These are phyloP conservation scores for Rhagonycha lutea DNA, from an alignment of 2,888 invertebrate species.

Conservation along the genomic window DNA sequence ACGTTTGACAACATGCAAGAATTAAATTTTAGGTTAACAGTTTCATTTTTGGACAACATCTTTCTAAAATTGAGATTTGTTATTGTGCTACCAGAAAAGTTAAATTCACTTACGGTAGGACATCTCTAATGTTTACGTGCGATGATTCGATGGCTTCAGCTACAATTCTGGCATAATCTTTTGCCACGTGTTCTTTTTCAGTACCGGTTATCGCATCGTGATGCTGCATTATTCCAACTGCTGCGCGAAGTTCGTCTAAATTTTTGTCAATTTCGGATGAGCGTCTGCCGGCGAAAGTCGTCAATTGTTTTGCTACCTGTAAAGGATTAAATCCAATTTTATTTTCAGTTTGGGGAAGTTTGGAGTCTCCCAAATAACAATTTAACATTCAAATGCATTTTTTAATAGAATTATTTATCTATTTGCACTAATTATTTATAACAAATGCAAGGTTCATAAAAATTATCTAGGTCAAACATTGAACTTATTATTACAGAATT, in stretches of 20 bases:
- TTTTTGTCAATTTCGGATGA: conserved; percentile 47
- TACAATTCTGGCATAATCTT: conserved; percentile 81
- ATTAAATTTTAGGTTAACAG: conserved; percentile 42
- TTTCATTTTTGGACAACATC: conserved; percentile 1
- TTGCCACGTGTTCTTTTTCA: conserved; percentile 80
- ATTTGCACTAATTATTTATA: too few species aligned
- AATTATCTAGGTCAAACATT: too few species aligned
- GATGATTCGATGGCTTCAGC: conserved; percentile 66
- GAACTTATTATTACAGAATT: too few species aligned
- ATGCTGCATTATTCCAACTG: conserved; percentile 85
- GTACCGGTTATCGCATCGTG: conserved; percentile 90
- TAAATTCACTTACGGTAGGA: conserved; percentile 14
- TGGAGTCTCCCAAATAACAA: too few species aligned
- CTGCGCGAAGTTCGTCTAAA: conserved; percentile 64
- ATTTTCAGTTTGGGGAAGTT: not conserved
- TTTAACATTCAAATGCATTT: too few species aligned
- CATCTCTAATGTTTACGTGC: not conserved
- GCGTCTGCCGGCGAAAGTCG: conserved; percentile 59
- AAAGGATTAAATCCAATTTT: conserved; percentile 16
- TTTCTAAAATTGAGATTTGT: conserved; percentile 6
- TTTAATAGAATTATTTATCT: too few species aligned
- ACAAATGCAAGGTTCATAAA: too few species aligned
- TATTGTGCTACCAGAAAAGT: not conserved
- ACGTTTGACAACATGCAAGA: conserved; percentile 66
- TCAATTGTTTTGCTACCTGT: conserved; percentile 72